Percentiles rank a stretch among this genome's conserved stretches.
phyloP scores from a whole-genome alignment of 2,797 vertebrate genomes.

The Darevskia nairensis region DNA sequence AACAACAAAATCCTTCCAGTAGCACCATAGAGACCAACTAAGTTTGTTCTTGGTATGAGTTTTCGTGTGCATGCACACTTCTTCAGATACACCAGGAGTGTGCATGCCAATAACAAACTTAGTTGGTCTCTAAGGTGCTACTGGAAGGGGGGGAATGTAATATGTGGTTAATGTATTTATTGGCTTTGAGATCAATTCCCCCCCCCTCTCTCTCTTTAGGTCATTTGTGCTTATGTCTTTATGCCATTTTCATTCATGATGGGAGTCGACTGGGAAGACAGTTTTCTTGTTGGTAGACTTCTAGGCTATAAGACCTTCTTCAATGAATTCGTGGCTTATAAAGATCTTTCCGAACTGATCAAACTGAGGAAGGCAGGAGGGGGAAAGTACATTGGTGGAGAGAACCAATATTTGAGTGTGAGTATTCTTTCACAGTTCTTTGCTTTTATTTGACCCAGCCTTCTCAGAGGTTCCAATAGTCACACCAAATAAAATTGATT shows the following conservation, averaged over 20 bases:
- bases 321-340: constrained; percentile 90
- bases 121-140: not conserved
- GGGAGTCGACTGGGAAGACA: constrained; percentile 91
- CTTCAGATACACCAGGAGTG: no score
- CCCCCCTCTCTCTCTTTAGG: constrained; percentile 71
- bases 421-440: constrained; percentile 63
- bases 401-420: constrained; percentile 89
- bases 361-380: constrained; percentile 78
- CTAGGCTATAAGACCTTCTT: constrained; percentile 90
- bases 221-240: constrained; percentile 88
- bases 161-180: not conserved
- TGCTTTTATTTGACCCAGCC: not conserved
- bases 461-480: not conserved
- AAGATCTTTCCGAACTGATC: constrained; percentile 84
- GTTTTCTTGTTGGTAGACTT: constrained; percentile 87
- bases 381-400: constrained; percentile 80
- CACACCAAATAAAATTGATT: not conserved
- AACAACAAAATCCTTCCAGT: no score
- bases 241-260: constrained; percentile 92
- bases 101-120: no score
- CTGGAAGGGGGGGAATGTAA: not conserved
- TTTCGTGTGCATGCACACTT: no score
- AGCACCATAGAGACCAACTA: no score
- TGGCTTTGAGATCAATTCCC: not conserved
- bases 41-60: no score